These are phyloP conservation scores for Valencia hispanica DNA, from an alignment of 2,797 vertebrate genomes.

Conservation along the genomic window DNA sequence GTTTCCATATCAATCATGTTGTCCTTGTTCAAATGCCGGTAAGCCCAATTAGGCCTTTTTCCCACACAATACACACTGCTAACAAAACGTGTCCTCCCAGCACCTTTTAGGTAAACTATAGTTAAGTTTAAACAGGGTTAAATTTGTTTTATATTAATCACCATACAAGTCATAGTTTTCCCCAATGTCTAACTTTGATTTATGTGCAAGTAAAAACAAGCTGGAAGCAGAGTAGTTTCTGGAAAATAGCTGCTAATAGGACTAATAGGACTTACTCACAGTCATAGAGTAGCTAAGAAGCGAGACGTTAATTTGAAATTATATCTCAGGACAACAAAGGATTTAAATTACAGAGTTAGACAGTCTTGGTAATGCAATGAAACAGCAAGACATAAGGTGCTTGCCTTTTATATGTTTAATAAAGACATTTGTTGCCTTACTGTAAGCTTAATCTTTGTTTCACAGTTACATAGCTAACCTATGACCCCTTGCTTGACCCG, in stretches of 20 bases:
- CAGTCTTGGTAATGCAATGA: neutral
- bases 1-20: constrained; percentile 57
- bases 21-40: constrained; percentile 58
- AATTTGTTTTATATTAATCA: constrained; percentile 16
- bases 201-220: constrained; percentile 32
- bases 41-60: constrained; percentile 38
- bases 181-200: constrained; percentile 40
- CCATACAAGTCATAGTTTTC: constrained; percentile 34
- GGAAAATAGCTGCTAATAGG: neutral
- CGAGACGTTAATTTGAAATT: neutral
- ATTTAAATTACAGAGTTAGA: neutral
- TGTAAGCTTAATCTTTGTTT: neutral
- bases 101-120: constrained; percentile 9
- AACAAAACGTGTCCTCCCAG: constrained; percentile 30
- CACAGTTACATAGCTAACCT: neutral
- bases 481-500: neutral
- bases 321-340: neutral
- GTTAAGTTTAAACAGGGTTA: constrained; percentile 35
- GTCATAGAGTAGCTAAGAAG: neutral
- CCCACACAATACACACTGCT: constrained; percentile 15
- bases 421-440: too few relatives aligned
- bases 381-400: neutral
- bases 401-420: neutral
- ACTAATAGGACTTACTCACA: neutral
- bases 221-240: constrained; percentile 46